Conservation (phyloP, 2,888 invertebrate genomes). For the Thalpophila matura region DNA sequence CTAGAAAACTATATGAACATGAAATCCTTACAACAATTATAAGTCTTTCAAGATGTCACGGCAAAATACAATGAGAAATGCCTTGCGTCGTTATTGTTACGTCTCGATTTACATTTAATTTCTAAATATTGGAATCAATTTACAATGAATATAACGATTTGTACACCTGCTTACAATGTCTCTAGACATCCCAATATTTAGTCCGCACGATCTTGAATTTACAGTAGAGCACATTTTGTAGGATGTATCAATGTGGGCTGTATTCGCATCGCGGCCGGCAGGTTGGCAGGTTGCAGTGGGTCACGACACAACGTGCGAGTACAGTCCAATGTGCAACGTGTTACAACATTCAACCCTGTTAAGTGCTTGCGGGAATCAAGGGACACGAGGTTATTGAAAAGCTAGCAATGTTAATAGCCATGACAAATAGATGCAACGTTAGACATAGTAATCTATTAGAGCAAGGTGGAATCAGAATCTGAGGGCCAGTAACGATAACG, state of each 20-base stretch:
- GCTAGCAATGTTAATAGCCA: constrained; percentile 83
- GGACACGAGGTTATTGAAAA: constrained; percentile 88
- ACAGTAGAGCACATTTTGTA: constrained; percentile 80
- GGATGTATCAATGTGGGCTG: constrained; percentile 73
- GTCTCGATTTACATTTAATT: constrained; percentile 80
- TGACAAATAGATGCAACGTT: constrained; percentile 81
- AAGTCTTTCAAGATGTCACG: constrained; percentile 90
- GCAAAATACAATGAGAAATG: constrained; percentile 88
- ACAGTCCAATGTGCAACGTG: constrained; percentile 82
- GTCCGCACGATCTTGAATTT: constrained; percentile 80
- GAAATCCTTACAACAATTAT: constrained; percentile 89
- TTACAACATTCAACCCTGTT: constrained; percentile 88
- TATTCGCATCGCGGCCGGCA: constrained; percentile 70
- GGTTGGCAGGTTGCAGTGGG: constrained; percentile 59
- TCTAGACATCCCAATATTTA: constrained; percentile 87
- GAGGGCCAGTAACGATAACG: constrained; percentile 76
- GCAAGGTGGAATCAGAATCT: constrained; percentile 73
- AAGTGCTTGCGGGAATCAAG: constrained; percentile 87
- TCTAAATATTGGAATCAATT: constrained; percentile 89
- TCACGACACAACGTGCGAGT: constrained; percentile 70
- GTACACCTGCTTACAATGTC: constrained; percentile 86
- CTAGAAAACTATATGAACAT: constrained; percentile 90
- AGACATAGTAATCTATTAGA: constrained; percentile 73
- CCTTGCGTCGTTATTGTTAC: constrained; percentile 82
- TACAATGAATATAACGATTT: constrained; percentile 87